Evolutionary conservation across 64 coral and sea anemone genomes (phyloP).

Genomic region (Montipora cactus): DNA sequence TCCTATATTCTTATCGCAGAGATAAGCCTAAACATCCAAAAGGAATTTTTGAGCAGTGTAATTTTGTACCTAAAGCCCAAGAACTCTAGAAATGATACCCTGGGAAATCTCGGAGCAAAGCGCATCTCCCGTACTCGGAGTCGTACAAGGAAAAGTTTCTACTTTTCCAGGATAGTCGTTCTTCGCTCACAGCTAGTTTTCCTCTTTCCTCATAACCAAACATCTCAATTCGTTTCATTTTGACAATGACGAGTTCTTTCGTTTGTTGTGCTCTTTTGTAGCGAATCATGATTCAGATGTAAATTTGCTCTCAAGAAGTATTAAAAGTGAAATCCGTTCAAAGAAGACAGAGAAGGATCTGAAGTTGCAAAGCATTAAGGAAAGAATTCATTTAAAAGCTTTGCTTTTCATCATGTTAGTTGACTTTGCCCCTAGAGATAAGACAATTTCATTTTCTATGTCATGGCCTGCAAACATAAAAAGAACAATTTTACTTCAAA

Average conservation of each 20-base stretch:
- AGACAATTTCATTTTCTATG: not conserved
- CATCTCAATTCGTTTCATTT: too few relatives aligned
- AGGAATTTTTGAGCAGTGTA: not conserved
- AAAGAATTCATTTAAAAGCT: conserved; percentile 55
- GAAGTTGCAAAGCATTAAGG: not conserved
- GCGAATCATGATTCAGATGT: too few relatives aligned
- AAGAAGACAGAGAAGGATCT: not conserved
- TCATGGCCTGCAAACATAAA: conserved; percentile 9
- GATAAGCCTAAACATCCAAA: conserved; percentile 19
- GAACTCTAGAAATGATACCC: not conserved
- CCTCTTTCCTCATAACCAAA: too few relatives aligned
- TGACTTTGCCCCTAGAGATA: not conserved
- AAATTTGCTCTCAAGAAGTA: too few relatives aligned
- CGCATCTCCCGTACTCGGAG: too few relatives aligned
- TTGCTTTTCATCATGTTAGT: not conserved
- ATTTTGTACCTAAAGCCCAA: not conserved
- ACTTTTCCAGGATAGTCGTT: too few relatives aligned
- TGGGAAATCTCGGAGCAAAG: not conserved
- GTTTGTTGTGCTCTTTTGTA: too few relatives aligned
- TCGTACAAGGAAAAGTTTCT: too few relatives aligned
- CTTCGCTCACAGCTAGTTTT: too few relatives aligned
- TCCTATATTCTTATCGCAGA: not conserved
- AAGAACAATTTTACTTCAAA: conserved; percentile 3
- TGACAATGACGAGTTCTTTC: too few relatives aligned
- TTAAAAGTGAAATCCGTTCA: not conserved